These are phyloP conservation scores for Athene cunicularia DNA, from an alignment of 2,113 vertebrate species.

Conservation along the genomic window DNA sequence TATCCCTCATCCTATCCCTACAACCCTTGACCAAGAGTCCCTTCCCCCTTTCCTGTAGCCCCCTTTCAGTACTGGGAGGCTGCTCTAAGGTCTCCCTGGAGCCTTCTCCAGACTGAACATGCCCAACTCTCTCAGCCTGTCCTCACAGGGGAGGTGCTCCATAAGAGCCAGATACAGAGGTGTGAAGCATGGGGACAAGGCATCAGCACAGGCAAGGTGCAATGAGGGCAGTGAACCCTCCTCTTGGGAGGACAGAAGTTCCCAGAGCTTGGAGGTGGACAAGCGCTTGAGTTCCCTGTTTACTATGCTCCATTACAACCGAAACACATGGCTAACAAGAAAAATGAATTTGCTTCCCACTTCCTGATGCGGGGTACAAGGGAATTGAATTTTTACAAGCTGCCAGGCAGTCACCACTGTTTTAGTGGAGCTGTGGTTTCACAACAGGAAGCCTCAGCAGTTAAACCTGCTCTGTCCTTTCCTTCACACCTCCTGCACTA, in stretches of 20 bases:
- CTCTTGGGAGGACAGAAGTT: not conserved
- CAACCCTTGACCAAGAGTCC: no score
- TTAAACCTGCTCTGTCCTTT: not conserved
- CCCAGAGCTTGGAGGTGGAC: not conserved
- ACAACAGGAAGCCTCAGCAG: not conserved
- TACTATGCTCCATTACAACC: not conserved
- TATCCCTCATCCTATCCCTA: no score
- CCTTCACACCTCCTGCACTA: not conserved
- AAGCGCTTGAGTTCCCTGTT: fast-evolving
- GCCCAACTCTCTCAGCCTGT: no score
- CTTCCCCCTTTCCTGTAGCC: no score
- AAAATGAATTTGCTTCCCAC: not conserved
- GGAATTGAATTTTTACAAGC: not conserved
- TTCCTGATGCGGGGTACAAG: fast-evolving
- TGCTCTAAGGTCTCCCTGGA: no score
- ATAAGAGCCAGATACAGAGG: not conserved
- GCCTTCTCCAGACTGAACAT: no score
- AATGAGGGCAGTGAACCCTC: not conserved
- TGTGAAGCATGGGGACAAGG: not conserved
- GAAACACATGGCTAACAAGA: not conserved
- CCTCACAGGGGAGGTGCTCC: no score
- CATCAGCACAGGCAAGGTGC: not conserved
- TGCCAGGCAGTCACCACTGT: not conserved
- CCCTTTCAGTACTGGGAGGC: no score
- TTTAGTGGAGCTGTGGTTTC: not conserved